Conservation (phyloP, 2,113 vertebrate species). For the Syngnathus scovelli region DNA sequence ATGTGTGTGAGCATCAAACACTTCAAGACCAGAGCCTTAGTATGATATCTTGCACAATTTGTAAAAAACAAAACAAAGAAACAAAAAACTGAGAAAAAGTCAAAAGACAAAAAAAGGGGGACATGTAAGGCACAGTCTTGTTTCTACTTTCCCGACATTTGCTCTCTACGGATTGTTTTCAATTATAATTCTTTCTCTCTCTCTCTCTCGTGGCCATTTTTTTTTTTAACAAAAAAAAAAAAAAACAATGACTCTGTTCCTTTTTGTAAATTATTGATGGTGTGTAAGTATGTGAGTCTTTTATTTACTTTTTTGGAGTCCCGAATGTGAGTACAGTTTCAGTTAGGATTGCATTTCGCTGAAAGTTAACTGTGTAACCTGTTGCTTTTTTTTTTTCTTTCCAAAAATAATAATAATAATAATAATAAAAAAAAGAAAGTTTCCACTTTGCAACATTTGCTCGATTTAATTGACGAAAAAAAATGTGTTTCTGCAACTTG, state of each 20-base stretch:
- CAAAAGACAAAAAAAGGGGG: constrained; percentile 63
- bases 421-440: constrained; percentile 82
- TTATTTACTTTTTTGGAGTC: constrained; percentile 85
- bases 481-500: not conserved
- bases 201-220: constrained; percentile 92
- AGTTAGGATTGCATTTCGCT: constrained; percentile 99
- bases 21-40: constrained; percentile 98
- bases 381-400: constrained; percentile 81
- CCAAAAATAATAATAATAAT: constrained; percentile 3
- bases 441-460: constrained; percentile 82
- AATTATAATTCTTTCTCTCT: constrained; percentile 71
- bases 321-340: constrained; percentile 97
- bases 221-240: not conserved
- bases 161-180: constrained; percentile 95
- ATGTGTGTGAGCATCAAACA: constrained; percentile 80
- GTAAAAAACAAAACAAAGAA: constrained; percentile 73
- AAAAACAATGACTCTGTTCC: constrained; percentile 83
- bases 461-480: not conserved
- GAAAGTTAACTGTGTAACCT: constrained; percentile 99
- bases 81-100: constrained; percentile 14
- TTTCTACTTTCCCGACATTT: constrained; percentile 98
- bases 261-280: constrained; percentile 98
- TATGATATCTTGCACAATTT: constrained; percentile 98
- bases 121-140: constrained; percentile 97
- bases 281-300: constrained; percentile 96